These are phyloP conservation scores for Celastrina argiolus DNA, from an alignment of 2,888 invertebrate species.

Conservation along the genomic window DNA sequence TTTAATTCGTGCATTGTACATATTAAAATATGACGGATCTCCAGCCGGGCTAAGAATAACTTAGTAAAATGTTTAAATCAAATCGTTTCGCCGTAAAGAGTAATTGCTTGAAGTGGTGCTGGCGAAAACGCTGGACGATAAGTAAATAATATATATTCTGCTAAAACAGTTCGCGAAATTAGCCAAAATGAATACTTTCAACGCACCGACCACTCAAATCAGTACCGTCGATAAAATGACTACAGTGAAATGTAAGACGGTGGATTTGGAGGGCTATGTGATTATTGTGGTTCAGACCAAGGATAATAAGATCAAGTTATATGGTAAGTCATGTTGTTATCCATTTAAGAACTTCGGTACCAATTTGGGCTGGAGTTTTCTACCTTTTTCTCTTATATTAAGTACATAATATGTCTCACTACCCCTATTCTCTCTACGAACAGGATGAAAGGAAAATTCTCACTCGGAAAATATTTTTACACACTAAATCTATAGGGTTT, in stretches of 20 bases:
- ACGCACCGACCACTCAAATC: conserved; percentile 70
- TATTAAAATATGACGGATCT: conserved; percentile 55
- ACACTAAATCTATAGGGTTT: too few relatives aligned
- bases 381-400: not conserved
- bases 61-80: conserved; percentile 53
- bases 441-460: too few relatives aligned
- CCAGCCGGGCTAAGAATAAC: conserved; percentile 56
- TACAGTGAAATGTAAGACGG: conserved; percentile 77
- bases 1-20: conserved; percentile 23
- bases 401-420: too few relatives aligned
- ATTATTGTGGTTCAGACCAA: conserved; percentile 96
- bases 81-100: conserved; percentile 51
- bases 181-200: conserved; percentile 67
- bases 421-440: too few relatives aligned
- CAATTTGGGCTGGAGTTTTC: not conserved
- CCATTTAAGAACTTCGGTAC: not conserved
- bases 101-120: conserved; percentile 69
- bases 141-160: conserved; percentile 21
- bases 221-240: conserved; percentile 70
- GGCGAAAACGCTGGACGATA: conserved; percentile 63
- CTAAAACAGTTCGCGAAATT: conserved; percentile 20
- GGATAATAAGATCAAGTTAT: conserved; percentile 95
- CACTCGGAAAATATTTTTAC: too few relatives aligned
- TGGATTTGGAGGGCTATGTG: conserved; percentile 96
- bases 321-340: conserved; percentile 78